phyloP scores from a whole-genome alignment of 2,113 vertebrate genomes.

The Maccullochella peelii region DNA sequence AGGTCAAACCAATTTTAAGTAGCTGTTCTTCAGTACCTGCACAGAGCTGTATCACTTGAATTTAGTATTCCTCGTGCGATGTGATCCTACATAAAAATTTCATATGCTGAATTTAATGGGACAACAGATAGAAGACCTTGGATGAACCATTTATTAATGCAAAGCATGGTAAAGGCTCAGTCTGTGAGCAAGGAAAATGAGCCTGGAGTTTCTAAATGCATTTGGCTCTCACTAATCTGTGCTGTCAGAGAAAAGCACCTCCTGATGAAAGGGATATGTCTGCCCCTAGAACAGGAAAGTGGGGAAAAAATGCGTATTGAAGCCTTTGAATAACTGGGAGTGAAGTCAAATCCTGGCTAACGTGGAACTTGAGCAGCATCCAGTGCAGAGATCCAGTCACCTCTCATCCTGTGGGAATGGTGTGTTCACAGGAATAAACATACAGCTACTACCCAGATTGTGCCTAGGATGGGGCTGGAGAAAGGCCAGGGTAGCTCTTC shows the following conservation, averaged over 20 bases:
- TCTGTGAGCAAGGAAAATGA: conserved; percentile 58
- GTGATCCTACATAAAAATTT: conserved; percentile 11
- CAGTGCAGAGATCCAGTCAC: conserved; percentile 54
- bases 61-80: conserved; percentile 24
- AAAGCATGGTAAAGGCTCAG: conserved; percentile 48
- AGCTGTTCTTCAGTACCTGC: neutral
- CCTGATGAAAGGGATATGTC: conserved; percentile 75
- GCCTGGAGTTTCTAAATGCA: conserved; percentile 60
- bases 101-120: conserved; percentile 37
- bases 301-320: neutral
- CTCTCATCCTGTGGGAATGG: conserved; percentile 59
- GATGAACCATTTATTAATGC: conserved; percentile 63
- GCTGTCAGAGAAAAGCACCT: conserved; percentile 76
- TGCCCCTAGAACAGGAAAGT: conserved; percentile 55
- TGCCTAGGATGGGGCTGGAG: conserved; percentile 53
- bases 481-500: conserved; percentile 44
- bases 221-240: conserved; percentile 72
- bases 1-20: conserved; percentile 22
- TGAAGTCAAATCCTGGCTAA: conserved; percentile 66
- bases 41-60: conserved; percentile 13
- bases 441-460: conserved; percentile 45
- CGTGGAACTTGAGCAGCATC: conserved; percentile 43
- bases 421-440: conserved; percentile 52
- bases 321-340: conserved; percentile 73
- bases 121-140: conserved; percentile 42